A percentile compares a stretch with the other conserved stretches of the same genome.
Evolutionary conservation across 2,888 invertebrate genomes (phyloP).

Genomic region (Pachycephus smyrnensis): DNA sequence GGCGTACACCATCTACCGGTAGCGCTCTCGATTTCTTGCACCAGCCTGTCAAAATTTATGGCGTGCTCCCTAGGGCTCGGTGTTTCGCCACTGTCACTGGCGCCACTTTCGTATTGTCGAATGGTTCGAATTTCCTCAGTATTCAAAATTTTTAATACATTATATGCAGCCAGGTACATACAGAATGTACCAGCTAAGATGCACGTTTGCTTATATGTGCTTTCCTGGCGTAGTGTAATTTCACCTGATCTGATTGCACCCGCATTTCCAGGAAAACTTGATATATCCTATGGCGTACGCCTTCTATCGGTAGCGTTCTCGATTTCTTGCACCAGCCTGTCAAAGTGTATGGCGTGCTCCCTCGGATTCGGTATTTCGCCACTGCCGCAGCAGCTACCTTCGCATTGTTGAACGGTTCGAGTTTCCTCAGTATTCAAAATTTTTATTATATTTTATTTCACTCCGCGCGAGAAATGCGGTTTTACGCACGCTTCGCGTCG

Average conservation of each 20-base stretch:
- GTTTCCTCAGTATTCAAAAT: neutral
- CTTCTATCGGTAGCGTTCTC: neutral
- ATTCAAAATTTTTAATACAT: neutral
- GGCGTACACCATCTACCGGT: neutral
- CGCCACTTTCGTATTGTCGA: neutral
- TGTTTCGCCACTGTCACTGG: neutral
- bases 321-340: neutral
- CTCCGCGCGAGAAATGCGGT: too few species aligned
- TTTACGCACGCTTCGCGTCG: too few species aligned
- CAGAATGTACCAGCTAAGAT: too few species aligned
- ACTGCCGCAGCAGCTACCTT: neutral
- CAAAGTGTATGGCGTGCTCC: neutral
- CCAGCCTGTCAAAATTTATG: neutral
- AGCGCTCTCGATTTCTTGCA: neutral
- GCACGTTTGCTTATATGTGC: conserved; percentile 9
- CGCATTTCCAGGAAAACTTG: neutral
- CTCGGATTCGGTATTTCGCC: neutral
- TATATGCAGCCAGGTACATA: neutral
- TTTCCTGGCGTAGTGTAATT: conserved; percentile 16
- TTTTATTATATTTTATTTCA: too few species aligned
- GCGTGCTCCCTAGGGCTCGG: neutral
- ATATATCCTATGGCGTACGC: neutral
- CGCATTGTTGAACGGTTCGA: neutral
- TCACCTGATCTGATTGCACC: neutral
- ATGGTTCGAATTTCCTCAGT: neutral